phyloP scores from a whole-genome alignment of 1,140 invertebrate genomes.

The Drosophila fuyamai region DNA sequence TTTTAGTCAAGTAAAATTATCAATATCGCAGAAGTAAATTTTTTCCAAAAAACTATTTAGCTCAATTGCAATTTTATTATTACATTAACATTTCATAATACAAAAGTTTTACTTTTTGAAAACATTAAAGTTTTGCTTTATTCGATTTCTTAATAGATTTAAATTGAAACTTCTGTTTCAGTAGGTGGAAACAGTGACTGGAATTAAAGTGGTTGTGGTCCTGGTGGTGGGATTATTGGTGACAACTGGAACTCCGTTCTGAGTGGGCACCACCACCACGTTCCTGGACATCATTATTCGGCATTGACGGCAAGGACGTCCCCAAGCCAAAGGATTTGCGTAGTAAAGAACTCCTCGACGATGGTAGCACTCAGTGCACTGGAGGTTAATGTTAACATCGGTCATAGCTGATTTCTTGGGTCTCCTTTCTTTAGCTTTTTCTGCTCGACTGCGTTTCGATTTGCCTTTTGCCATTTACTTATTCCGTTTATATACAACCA shows the following conservation, averaged over 20 bases:
- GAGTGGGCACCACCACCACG: slow-evolving; percentile 51
- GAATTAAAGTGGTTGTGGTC: slow-evolving; percentile 9
- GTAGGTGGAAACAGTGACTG: slow-evolving; percentile 1
- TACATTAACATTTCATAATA: too few relatives aligned
- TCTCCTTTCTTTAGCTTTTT: not conserved
- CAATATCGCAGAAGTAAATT: too few relatives aligned
- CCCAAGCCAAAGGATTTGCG: slow-evolving; percentile 38
- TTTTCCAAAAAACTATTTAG: too few relatives aligned
- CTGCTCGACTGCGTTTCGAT: slow-evolving; percentile 1
- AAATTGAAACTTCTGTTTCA: not conserved
- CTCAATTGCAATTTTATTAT: too few relatives aligned
- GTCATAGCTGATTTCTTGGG: slow-evolving; percentile 10
- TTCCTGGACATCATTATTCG: slow-evolving; percentile 50
- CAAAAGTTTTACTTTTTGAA: not conserved
- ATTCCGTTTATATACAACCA: slow-evolving; percentile 9
- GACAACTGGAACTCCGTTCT: slow-evolving; percentile 13
- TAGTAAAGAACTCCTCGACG: slow-evolving; percentile 35
- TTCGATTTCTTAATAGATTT: not conserved
- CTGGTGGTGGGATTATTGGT: slow-evolving; percentile 2
- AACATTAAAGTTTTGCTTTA: not conserved
- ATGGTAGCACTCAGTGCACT: slow-evolving; percentile 55
- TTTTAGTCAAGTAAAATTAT: too few relatives aligned
- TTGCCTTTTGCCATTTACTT: slow-evolving; percentile 4
- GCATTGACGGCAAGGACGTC: slow-evolving; percentile 55
- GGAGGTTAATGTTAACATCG: slow-evolving; percentile 31